Evolutionary conservation across 2,113 vertebrate species (phyloP), one percentile per base, ranked within the genome.

Genomic region (Barnardius zonarius): DNA sequence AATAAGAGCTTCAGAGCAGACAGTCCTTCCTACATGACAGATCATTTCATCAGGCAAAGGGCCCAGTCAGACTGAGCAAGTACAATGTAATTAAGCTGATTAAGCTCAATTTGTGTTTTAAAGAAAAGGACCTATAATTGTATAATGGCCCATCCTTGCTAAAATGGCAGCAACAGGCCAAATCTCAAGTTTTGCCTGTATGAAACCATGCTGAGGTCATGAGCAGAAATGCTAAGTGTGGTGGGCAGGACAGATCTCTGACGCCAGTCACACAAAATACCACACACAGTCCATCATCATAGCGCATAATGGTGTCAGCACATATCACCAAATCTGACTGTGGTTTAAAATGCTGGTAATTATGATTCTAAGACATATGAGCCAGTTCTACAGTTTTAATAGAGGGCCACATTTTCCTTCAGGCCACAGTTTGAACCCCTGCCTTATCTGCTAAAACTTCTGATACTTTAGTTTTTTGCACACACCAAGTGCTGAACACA

Each of bases 381-480:
- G 20, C 43, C 64, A 92, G 39, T 68, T 68, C 76, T 86, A 48
- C 11, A 68, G 33, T 31, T 88, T 88, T 75, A 92, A 24, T 68
- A 75, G 93, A 84, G 44, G 23, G 37, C 13, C 8, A 37, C 15
- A 11, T 72, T 92, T 92, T 70, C 33, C 48, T 79, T 64, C 61
- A 62, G 57, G 73, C 49, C 39, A 33, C 5, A 75, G 43, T 72
- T 39, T 73, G 24, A 95, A 82, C 13, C 28, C 22, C 5, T 51
- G 39, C 33, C 62, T 70, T 78, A 77, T 90, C 83, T 78, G 83
- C 79, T 66, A 66, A 82, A 88, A 62, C 19, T 79, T 94, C 43
- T 37, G 77, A 41, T 49, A 14, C 17, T 88, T 68, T 9, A 5
- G 41, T 62, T 49, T 74, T 95, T 79, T 77, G 20, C 33, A 33